These are phyloP conservation scores for Osmoderma eremita DNA, from an alignment of 2,888 invertebrate genomes.

Conservation along the genomic window DNA sequence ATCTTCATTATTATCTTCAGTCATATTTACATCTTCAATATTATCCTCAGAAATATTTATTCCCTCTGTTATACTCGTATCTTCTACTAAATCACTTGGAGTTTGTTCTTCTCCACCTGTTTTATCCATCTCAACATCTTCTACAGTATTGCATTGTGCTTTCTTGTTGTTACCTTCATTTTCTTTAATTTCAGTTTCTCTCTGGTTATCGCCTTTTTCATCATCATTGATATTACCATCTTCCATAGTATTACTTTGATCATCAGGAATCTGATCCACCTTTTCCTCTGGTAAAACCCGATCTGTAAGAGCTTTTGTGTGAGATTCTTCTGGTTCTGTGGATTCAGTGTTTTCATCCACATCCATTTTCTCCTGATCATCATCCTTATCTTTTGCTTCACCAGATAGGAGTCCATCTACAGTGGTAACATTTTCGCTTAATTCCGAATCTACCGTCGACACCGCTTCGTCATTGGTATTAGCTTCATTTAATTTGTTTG, in stretches of 20 bases:
- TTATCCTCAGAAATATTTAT: not conserved
- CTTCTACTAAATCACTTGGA: not conserved
- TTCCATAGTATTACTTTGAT: conserved; percentile 20
- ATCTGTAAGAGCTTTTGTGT: conserved; percentile 25
- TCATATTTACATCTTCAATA: not conserved
- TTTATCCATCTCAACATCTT: conserved; percentile 17
- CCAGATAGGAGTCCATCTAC: not conserved
- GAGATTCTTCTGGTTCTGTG: conserved; percentile 39
- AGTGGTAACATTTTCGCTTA: not conserved
- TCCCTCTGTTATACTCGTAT: not conserved
- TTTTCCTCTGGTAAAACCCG: no score
- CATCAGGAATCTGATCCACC: conserved; percentile 5
- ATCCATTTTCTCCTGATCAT: conserved; percentile 11
- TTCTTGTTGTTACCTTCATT: not conserved
- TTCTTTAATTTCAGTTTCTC: conserved; percentile 22
- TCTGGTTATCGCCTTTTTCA: conserved; percentile 14
- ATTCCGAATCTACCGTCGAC: not conserved
- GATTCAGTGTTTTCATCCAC: conserved; percentile 1
- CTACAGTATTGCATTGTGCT: not conserved
- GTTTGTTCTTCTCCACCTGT: not conserved
- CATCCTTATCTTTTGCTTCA: not conserved
- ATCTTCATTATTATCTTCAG: not conserved
- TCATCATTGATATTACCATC: conserved; percentile 33
- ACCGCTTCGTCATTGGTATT: no score
- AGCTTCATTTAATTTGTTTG: not conserved